Conservation (phyloP, 2,113 vertebrate species). For the Melanerpes formicivorus region DNA sequence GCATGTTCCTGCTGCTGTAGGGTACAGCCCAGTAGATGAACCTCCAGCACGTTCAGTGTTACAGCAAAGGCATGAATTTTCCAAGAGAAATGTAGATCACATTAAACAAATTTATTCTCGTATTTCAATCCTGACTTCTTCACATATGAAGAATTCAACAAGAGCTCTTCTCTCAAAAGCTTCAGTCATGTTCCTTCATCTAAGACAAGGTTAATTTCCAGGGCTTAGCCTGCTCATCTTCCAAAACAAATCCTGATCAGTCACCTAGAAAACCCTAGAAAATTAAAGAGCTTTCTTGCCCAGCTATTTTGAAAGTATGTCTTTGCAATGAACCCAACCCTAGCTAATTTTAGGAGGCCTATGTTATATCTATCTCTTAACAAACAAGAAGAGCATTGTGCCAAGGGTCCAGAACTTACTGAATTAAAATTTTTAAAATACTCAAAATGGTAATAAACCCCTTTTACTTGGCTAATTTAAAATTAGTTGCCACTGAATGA, state of each 20-base stretch:
- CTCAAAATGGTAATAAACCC: background rate
- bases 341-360: background rate
- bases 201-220: background rate
- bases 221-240: background rate
- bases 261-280: constrained; percentile 24
- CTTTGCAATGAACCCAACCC: background rate
- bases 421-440: background rate
- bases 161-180: background rate
- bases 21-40: background rate
- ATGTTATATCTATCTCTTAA: background rate
- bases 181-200: background rate
- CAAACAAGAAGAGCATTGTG: background rate
- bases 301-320: background rate
- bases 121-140: background rate
- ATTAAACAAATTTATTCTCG: background rate
- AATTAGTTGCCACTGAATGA: background rate
- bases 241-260: background rate
- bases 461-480: background rate
- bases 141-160: background rate
- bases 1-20: background rate
- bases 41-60: background rate
- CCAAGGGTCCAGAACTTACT: background rate
- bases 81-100: background rate
- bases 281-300: background rate
- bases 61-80: background rate